Base-by-base conservation (phyloP, 37 sponge, comb jelly and placozoan genomes). In the Petrosia ficiformis region DNA sequence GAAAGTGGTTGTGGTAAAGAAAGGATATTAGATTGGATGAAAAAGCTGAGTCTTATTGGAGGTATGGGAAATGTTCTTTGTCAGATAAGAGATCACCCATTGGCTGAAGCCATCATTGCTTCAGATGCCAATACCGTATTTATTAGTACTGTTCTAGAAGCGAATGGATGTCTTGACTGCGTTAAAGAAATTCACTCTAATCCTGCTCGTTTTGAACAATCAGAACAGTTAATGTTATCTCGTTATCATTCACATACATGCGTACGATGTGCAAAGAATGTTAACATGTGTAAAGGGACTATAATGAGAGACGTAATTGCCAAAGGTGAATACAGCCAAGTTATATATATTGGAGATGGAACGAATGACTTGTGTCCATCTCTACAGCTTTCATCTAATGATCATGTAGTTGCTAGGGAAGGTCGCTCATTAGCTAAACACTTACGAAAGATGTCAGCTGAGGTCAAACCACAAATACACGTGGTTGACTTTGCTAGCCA, bases 291-390 rank as follows among this genome's bases (percentile, higher is more conserved):
- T 71, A 93, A 93, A 73, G 83, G 82, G 3, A n/a, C 28, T 31
- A 42, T 80, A 24, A 42, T 93, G 48, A 76, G n/a, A 24, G 82
- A 73, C 21, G 74, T 67, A 59, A 39, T 88, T n/a, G 10, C 11
- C 2, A 30, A 37, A 4, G 32, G 38, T 0, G 19, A 44, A 42
- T 84, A 80, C 71, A 16, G 28, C 32, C 70, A 66, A 59, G 67
- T 82, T 3, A 79, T 93, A 29, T 93, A 93, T 74, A 60, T 84
- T 0, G 93, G 93, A 1, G 93, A 93, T 76, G 93, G 93, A 16
- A 28, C 42, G 2, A 73, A 73, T 28, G 93, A 93, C 72, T 59
- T 74, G 26, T 88, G 89, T 73, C 77, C 93, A 25, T 24, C 68
- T 34, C 30, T 80, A 42, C 29, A 39, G 21, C 59, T 93, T 44